Base-by-base conservation (phyloP, 2,797 vertebrate genomes). In the Crocidura indochinensis region DNA sequence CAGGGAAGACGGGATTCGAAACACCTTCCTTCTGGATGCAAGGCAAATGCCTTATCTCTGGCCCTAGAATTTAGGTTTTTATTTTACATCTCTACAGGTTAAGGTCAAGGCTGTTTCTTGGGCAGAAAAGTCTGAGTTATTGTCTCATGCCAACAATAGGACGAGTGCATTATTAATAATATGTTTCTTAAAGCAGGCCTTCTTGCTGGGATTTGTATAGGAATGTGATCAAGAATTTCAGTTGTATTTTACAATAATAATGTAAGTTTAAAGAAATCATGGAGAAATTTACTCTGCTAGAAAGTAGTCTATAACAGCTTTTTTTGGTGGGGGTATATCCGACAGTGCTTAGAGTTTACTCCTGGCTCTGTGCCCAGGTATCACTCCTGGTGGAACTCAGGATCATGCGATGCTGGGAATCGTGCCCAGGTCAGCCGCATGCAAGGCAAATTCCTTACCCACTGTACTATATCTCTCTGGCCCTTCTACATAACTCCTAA, bases 121-220 rank as follows among this genome's bases (percentile, higher is more conserved):
- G 92, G 24, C 62, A 79, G 75, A 87, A 90, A 78, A 19, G 71
- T 60, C 29, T 87, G 60, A 88, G n/a, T 87, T 94, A 29, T 24
- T 84, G 11, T 80, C 49, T 62, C 67, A 27, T 91, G 17, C 62
- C 47, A 51, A 1, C 10, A 44, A 77, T 74, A 20, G 60, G 53
- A 92, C 82, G 65, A 69, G 31, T 88, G 38, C 10, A 8, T 64
- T n/a, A 15, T 51, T 51, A 51, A 10, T 51, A 51, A 3, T 51
- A 51, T 15, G 49, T 94, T 95, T 89, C 19, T 62, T 62, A 62
- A 12, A 93, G 95, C 90, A 86, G 88, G 83, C 90, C 68, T 9
- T 93, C 73, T 96, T 93, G 71, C 93, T 97, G 95, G 82, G 95
- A 92, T 95, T 94, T 96, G 84, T 56, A 86, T 77, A 8, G 0